Evolutionary conservation across 1,140 invertebrate species (phyloP), one percentile per base, ranked within the genome.

Genomic region (Cydia splendana): DNA sequence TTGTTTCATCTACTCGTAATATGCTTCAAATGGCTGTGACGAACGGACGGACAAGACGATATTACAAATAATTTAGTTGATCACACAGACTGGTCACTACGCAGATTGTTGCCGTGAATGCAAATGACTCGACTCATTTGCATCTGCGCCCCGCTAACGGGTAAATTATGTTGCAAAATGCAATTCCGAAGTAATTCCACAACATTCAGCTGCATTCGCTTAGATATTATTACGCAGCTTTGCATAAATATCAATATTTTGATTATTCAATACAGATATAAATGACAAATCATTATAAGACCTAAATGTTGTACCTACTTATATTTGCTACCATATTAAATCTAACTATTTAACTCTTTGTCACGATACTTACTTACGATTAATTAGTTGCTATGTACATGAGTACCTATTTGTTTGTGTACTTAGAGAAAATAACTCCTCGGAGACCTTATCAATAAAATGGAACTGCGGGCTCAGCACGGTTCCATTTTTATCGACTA

Each of bases 151-250:
- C 15, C 53, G 53, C 53, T 57, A 57, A 57, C n/a, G 53, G 38
- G n/a, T 9, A 57, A 57, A 18, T 57, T 20, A 57, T 57, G 53
- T 57, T 57, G n/a, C 53, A 57, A 57, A 57, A 57, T 57, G 53
- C 5, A 57, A 57, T 57, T 57, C 53, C n/a, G 15, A 7, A 57
- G n/a, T 57, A 18, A 57, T 18, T 18, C n/a, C 53, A 57, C 53
- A 57, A 57, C n/a, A 57, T 57, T 57, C n/a, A 1, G n/a, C 53
- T 57, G 53, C n/a, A 18, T 57, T 57, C 20, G 9, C 53, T 57
- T 13, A 57, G n/a, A 20, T 57, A 57, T 57, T 57, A 57, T 51
- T 51, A 13, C n/a, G 12, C 15, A 57, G 45, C 53, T 57, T 57
- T 57, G n/a, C n/a, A 48, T 57, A 18, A 57, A 57, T 57, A 57